Base-by-base conservation (phyloP, 2,797 vertebrate species). In the Gorsachius magnificus region DNA sequence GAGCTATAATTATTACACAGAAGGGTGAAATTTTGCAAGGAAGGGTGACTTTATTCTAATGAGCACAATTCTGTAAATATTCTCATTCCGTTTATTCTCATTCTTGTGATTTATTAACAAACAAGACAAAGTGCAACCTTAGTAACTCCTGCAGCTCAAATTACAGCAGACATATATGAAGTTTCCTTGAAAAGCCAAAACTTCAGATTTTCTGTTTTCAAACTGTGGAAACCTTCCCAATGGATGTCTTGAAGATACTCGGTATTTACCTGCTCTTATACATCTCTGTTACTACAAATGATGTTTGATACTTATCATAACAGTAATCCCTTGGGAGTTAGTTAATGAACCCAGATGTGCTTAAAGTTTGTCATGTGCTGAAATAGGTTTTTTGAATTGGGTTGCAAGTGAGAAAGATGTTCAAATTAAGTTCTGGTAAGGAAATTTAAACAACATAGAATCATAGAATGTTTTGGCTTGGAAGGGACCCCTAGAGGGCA, bases 81-180 rank as follows among this genome's bases (percentile, higher is more conserved):
- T n/a, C 45, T 57, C 11, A 8, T 19, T 46, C 36, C 68, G 16
- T 75, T 94, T 70, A 35, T 80, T 76, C 29, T 86, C 2, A 1
- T 84, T 96, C 65, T 88, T 85, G 64, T 92, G 75, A 83, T 97
- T 95, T 97, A 81, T 84, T 65, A 70, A 95, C 61, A 97, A 97
- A 76, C 48, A 70, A 94, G 77, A 85, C 58, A 94, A 95, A 60
- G 45, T 54, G 2, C 45, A 61, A 68, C 87, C 41, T 83, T 61
- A 93, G 54, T 63, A 84, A 94, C 70, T 90, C 9, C 38, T 81
- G 77, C n/a, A 60, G 72, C 48, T 93, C 22, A n/a, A 85, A 78
- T 70, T 77, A 65, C 48, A 91, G 31, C 20, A 93, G 78, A 72
- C 6, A 29, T 87, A 78, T 7, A 31, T 53, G 17, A 45, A 16